Evolutionary conservation across 2,797 vertebrate species (phyloP).

Genomic region (Anabas testudineus): DNA sequence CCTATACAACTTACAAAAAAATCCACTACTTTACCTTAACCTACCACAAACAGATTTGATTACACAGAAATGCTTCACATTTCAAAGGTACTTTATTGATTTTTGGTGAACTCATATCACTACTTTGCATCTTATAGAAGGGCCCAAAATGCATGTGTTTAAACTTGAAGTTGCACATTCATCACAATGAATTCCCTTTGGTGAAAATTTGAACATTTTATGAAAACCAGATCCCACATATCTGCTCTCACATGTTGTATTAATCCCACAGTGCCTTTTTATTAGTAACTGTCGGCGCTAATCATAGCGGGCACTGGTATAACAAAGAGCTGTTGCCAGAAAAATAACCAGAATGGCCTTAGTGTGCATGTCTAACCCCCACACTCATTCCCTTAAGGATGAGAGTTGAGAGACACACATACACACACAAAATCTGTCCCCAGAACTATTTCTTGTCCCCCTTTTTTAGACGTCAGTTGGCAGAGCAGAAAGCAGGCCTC

Average conservation of each 20-base stretch:
- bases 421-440: slow-evolving; percentile 15
- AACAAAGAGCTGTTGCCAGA: slow-evolving; percentile 12
- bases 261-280: neutral
- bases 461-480: slow-evolving; percentile 58
- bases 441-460: slow-evolving; percentile 41
- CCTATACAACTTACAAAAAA: too few species aligned
- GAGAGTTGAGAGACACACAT: slow-evolving; percentile 1
- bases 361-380: slow-evolving; percentile 27
- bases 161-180: too few species aligned
- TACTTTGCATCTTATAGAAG: too few species aligned
- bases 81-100: too few species aligned
- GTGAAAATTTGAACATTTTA: neutral
- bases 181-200: neutral
- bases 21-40: too few species aligned
- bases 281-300: neutral
- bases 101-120: too few species aligned
- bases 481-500: slow-evolving; percentile 55
- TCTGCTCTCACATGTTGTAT: neutral
- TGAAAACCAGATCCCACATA: neutral
- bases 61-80: too few species aligned
- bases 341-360: slow-evolving; percentile 29
- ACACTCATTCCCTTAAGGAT: neutral
- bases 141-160: too few species aligned
- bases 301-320: slow-evolving; percentile 12
- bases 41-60: too few species aligned